Conservation (phyloP, 2,888 invertebrate genomes). For the Apodemia mormo region DNA sequence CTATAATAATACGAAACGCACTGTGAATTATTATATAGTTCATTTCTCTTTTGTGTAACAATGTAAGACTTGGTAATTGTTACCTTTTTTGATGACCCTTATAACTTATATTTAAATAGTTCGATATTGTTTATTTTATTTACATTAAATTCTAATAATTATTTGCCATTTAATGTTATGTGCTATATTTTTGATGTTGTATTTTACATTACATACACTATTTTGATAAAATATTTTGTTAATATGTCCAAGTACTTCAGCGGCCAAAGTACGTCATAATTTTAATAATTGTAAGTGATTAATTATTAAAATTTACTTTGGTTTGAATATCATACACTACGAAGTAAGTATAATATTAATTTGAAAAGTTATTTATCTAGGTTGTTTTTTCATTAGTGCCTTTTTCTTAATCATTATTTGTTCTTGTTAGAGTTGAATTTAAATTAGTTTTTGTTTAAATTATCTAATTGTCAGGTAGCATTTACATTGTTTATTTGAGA, state of each 20-base stretch:
- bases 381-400: background rate
- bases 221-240: constrained; percentile 6
- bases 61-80: background rate
- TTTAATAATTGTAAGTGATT: background rate
- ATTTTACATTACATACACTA: background rate
- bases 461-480: background rate
- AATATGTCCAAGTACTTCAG: background rate
- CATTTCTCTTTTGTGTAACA: background rate
- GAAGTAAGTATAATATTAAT: background rate
- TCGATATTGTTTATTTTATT: background rate
- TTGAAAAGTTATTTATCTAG: background rate
- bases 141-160: background rate
- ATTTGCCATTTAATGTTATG: constrained; percentile 14
- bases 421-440: background rate
- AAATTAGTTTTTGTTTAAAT: background rate
- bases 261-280: background rate
- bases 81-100: background rate
- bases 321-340: background rate
- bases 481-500: background rate
- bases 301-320: background rate
- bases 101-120: constrained; percentile 1
- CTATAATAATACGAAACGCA: background rate
- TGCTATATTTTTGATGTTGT: constrained; percentile 17
- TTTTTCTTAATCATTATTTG: background rate
- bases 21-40: background rate